Percentiles rank a stretch among this genome's conserved stretches.
Conservation (phyloP, 2,113 vertebrate species). For the Proteles cristata region DNA sequence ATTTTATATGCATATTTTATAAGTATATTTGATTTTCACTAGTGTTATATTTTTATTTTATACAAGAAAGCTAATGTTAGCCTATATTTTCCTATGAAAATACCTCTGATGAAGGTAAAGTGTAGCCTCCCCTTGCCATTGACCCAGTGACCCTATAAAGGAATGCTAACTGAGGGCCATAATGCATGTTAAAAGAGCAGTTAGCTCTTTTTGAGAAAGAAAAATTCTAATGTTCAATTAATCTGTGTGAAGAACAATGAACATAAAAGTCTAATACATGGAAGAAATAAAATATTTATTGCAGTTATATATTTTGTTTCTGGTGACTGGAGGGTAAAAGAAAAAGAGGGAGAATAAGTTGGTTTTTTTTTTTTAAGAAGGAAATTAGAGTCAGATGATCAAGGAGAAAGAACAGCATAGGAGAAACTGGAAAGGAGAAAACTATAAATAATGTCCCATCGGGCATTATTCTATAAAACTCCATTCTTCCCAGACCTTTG, state of each 20-base stretch:
- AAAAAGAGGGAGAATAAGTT: neutral
- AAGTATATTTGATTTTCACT: conserved; percentile 61
- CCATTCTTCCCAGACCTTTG: neutral
- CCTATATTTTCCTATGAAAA: conserved; percentile 30
- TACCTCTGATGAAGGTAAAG: neutral
- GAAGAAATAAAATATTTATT: conserved; percentile 31
- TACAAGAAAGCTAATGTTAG: neutral
- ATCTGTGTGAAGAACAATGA: neutral
- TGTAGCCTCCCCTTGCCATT: neutral
- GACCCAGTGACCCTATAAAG: neutral
- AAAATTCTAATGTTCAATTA: neutral
- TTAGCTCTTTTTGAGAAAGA: neutral
- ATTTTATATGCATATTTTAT: conserved; percentile 65
- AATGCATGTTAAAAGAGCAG: neutral
- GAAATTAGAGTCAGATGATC: neutral
- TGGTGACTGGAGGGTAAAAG: neutral
- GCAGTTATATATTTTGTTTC: neutral
- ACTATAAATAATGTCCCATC: neutral
- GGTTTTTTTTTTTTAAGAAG: neutral
- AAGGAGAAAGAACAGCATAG: neutral
- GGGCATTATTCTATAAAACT: neutral
- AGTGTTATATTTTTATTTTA: neutral
- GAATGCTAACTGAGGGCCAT: neutral
- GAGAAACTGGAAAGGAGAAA: neutral
- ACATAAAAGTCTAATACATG: neutral